Percentiles rank a stretch among this genome's conserved stretches.
Evolutionary conservation across 2,797 vertebrate species (phyloP).

Genomic region (Perodicticus potto): DNA sequence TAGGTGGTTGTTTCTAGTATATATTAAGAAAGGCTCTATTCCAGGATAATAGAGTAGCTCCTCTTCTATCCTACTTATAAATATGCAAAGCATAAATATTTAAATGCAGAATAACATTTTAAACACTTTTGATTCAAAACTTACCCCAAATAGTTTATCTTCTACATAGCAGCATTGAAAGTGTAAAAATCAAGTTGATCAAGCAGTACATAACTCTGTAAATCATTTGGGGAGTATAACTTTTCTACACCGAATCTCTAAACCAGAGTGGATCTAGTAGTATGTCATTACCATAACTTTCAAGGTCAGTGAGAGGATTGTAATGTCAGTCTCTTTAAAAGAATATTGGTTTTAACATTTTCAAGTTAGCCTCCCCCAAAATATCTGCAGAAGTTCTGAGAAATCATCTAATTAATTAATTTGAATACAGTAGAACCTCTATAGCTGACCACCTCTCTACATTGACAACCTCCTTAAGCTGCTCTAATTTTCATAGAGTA

Average conservation of each 20-base stretch:
- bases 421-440: background rate
- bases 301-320: background rate
- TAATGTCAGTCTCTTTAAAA: background rate
- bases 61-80: background rate
- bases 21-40: background rate
- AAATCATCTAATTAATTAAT: background rate
- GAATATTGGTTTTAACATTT: background rate
- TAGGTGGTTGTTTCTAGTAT: background rate
- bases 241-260: background rate
- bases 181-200: background rate
- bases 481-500: no score
- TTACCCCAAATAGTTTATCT: background rate
- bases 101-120: background rate
- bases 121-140: background rate
- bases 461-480: no score
- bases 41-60: background rate
- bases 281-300: background rate
- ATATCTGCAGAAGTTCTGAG: background rate
- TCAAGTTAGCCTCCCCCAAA: background rate
- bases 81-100: background rate
- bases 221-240: background rate
- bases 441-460: no score
- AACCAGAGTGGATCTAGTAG: background rate
- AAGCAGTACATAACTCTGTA: background rate
- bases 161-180: background rate